Base-by-base conservation (phyloP, 2,113 vertebrate genomes). In the Pycnonotus jocosus region DNA sequence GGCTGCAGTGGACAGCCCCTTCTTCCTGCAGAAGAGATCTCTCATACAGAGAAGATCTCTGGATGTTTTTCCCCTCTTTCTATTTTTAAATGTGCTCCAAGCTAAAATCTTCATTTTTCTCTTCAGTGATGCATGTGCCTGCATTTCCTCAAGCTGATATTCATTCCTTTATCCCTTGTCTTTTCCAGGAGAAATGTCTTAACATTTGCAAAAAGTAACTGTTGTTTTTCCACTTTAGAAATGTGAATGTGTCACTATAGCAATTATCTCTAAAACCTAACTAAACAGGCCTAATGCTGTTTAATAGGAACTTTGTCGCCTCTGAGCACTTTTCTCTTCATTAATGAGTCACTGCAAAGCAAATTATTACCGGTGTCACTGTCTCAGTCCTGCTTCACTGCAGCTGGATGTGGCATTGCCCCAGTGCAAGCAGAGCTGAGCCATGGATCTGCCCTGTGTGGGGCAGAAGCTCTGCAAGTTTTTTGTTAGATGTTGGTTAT, bases 191-290 rank as follows among this genome's bases (percentile, higher is more conserved):
- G 53, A 79, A 86, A 87, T 54, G 60, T 84, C 93, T 90, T 79
- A 91, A 92, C 81, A 88, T 96, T 94, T 94, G 64, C 58, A 44
- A 35, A 89, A 61, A 27, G 25, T 42, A 86, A 53, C 51, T 58
- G 47, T 65, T 94, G 62, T 61, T 95, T 96, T 95, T 91, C 85
- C 35, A 56, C 82, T 88, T 48, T 1, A 50, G 78, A 93, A 97
- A 91, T 68, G 51, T 56, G 80, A 93, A 71, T 4, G 1, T 95
- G 91, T 88, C 92, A 87, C 86, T 72, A 8, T 30, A 85, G 74
- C 93, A 87, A 94, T 96, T 94, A 92, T 94, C 72, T 94, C 90
- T 40, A 77, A 60, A 68, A 80, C 91, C 73, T 56, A 94, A 70
- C 91, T 84, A 95, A 96, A 78, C 77, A 88, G 78, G 31, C 30